Evolutionary conservation across 1,140 invertebrate genomes (phyloP).

Genomic region (Sycobia sp.): DNA sequence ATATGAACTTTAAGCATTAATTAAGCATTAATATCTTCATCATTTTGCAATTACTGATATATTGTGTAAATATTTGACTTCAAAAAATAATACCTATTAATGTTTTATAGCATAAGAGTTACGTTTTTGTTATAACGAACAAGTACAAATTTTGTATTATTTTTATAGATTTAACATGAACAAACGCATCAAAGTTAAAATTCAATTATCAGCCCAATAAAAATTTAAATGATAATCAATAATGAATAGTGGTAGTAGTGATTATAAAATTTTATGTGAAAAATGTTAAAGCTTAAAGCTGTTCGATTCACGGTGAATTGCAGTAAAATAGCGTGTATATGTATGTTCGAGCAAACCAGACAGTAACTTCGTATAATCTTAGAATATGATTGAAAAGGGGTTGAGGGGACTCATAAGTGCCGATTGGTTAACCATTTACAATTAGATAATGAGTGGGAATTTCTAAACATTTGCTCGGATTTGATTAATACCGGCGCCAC

Average conservation of each 20-base stretch:
- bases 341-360: slow-evolving; percentile 14
- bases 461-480: slow-evolving; percentile 5
- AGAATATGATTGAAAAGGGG: too few relatives aligned
- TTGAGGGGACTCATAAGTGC: slow-evolving; percentile 18
- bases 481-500: slow-evolving; percentile 5
- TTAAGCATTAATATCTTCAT: slow-evolving; percentile 7
- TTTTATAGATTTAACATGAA: slow-evolving; percentile 19
- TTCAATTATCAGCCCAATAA: slow-evolving; percentile 22
- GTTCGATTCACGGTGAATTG: slow-evolving; percentile 7
- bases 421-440: slow-evolving; percentile 35
- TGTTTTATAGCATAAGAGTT: too few relatives aligned
- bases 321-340: not conserved
- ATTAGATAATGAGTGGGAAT: slow-evolving; percentile 19
- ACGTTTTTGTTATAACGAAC: too few relatives aligned
- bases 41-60: not conserved
- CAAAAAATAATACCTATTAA: too few relatives aligned
- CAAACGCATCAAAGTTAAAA: slow-evolving; percentile 25
- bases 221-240: too few relatives aligned
- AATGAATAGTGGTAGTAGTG: slow-evolving; percentile 1
- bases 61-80: not conserved
- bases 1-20: slow-evolving; percentile 12
- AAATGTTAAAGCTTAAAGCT: not conserved
- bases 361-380: not conserved
- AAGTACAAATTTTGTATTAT: too few relatives aligned
- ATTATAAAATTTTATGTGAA: slow-evolving; percentile 1